phyloP scores from a whole-genome alignment of 2,113 vertebrate species.

The Butorides virescens region DNA sequence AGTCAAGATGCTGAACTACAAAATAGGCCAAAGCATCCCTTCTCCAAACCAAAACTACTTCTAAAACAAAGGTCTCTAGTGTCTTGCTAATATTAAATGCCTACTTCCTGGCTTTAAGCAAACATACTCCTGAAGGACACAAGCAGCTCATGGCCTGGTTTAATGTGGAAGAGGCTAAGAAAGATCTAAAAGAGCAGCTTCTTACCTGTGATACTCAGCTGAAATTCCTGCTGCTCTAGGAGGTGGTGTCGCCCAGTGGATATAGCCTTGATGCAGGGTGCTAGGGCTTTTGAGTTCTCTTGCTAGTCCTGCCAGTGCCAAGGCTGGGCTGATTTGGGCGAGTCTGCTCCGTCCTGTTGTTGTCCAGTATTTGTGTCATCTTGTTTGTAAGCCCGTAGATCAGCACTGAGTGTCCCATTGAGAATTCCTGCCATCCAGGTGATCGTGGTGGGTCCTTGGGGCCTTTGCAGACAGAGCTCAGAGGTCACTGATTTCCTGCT shows the following conservation, averaged over 20 bases:
- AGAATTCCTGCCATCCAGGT: background rate
- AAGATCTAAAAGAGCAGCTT: background rate
- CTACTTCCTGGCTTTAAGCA: background rate
- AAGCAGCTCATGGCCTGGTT: background rate
- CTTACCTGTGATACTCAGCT: background rate
- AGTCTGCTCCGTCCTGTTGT: background rate
- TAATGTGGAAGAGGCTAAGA: background rate
- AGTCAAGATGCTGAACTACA: background rate
- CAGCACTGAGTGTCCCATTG: background rate
- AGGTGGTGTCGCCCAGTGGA: background rate
- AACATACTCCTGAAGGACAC: background rate
- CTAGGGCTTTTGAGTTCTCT: background rate
- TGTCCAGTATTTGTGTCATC: background rate
- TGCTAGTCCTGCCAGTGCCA: background rate
- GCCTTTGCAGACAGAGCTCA: background rate
- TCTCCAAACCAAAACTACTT: background rate
- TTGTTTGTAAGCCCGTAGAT: background rate
- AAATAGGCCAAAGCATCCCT: background rate
- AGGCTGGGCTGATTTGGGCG: background rate
- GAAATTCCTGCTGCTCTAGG: background rate
- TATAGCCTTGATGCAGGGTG: background rate
- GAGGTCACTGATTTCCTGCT: background rate
- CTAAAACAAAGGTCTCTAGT: background rate
- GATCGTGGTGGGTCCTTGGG: background rate
- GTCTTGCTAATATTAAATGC: background rate